A percentile compares a stretch with the other conserved stretches of the same genome.
These are phyloP conservation scores for Lysandra bellargus DNA, from an alignment of 2,888 invertebrate species.

Conservation along the genomic window DNA sequence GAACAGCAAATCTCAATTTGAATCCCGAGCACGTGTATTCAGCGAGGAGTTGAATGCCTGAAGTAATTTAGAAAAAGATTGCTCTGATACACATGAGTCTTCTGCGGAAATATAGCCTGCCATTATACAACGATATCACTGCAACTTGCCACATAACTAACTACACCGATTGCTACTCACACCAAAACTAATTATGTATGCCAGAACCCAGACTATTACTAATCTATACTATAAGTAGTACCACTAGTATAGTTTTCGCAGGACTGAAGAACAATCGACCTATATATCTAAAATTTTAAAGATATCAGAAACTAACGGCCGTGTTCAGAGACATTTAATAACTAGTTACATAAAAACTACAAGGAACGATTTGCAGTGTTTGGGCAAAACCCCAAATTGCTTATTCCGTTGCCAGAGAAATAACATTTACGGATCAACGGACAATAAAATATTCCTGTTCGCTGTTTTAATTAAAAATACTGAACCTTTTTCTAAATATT, in stretches of 20 bases:
- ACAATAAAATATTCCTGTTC: not conserved
- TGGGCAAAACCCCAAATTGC: slow-evolving; percentile 23
- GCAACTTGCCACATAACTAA: not conserved
- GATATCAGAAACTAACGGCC: no score
- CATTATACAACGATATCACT: not conserved
- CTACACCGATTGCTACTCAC: not conserved
- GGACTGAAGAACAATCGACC: not conserved
- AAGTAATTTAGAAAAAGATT: slow-evolving; percentile 16
- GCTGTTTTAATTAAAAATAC: not conserved
- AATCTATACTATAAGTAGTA: no score
- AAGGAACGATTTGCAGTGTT: not conserved
- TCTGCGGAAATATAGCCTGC: slow-evolving; percentile 8
- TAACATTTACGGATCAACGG: slow-evolving; percentile 2
- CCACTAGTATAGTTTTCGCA: no score
- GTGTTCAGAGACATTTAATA: no score
- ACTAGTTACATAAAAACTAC: not conserved
- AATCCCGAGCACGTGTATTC: not conserved
- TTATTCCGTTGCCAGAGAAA: slow-evolving; percentile 20
- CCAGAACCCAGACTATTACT: no score
- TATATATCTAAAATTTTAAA: no score
- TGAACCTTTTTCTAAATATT: not conserved
- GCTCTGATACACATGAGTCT: slow-evolving; percentile 14
- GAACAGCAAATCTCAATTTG: not conserved
- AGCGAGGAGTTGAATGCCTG: not conserved
- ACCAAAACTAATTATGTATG: not conserved